Percentiles rank a stretch among this genome's conserved stretches.
Conservation (phyloP, 2,797 vertebrate genomes). For the Rhyacichthys aspro region DNA sequence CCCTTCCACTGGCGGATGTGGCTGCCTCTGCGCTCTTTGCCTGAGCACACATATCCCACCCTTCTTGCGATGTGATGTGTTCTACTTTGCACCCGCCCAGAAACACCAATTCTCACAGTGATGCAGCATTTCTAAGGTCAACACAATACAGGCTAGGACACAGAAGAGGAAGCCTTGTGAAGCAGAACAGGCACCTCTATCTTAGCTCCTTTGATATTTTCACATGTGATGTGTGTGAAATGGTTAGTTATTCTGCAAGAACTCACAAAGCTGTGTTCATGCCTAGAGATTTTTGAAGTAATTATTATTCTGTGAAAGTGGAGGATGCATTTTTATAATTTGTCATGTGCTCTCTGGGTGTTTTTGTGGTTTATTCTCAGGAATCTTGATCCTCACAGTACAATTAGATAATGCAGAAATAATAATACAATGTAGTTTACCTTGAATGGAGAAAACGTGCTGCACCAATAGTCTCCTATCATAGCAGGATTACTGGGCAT, state of each 20-base stretch:
- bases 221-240: slow-evolving; percentile 16
- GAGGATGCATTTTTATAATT: slow-evolving; percentile 1
- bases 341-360: slow-evolving; percentile 5
- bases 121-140: slow-evolving; percentile 78
- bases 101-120: slow-evolving; percentile 79
- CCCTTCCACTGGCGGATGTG: slow-evolving; percentile 78
- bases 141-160: slow-evolving; percentile 49
- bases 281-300: neutral
- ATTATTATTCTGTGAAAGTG: neutral
- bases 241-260: slow-evolving; percentile 16
- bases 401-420: too few species aligned
- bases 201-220: slow-evolving; percentile 35
- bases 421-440: too few species aligned
- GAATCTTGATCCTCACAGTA: too few species aligned
- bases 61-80: slow-evolving; percentile 66
- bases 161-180: slow-evolving; percentile 37
- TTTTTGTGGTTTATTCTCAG: slow-evolving; percentile 8
- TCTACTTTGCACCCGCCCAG: slow-evolving; percentile 73
- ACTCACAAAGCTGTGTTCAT: slow-evolving; percentile 17
- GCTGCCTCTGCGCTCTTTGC: slow-evolving; percentile 67
- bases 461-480: too few species aligned
- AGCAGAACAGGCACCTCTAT: slow-evolving; percentile 32
- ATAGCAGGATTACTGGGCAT: too few species aligned
- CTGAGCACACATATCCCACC: slow-evolving; percentile 67
- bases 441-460: too few species aligned